Conservation (phyloP, 2,888 invertebrate species). For the Amiota mariae region DNA sequence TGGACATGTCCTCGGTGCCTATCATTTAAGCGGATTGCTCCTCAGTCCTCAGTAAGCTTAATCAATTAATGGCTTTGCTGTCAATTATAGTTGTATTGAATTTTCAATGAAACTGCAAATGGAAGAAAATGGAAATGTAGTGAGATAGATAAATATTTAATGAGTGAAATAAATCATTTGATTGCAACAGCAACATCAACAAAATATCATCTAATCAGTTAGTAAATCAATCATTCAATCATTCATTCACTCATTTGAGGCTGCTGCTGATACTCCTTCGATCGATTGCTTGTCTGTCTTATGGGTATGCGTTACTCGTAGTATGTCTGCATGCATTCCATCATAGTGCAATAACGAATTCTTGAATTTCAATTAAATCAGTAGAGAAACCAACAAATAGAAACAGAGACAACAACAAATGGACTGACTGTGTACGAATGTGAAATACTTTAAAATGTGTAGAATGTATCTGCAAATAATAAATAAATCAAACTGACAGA, state of each 20-base stretch:
- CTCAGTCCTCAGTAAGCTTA: neutral
- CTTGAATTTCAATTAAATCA: slow-evolving; percentile 67
- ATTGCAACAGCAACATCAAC: neutral
- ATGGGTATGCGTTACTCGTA: slow-evolving; percentile 37
- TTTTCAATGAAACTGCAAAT: neutral
- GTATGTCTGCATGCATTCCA: slow-evolving; percentile 51
- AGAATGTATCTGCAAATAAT: slow-evolving; percentile 59
- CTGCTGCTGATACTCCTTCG: slow-evolving; percentile 1
- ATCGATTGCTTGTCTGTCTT: slow-evolving; percentile 42
- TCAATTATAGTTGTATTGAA: neutral
- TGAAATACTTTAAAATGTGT: slow-evolving; percentile 10
- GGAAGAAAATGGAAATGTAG: no score
- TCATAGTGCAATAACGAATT: slow-evolving; percentile 44
- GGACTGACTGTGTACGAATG: neutral
- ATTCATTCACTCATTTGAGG: slow-evolving; percentile 50
- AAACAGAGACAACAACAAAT: neutral
- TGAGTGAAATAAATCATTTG: slow-evolving; percentile 2
- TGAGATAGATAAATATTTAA: slow-evolving; percentile 4
- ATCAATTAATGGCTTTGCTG: neutral
- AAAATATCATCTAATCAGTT: slow-evolving; percentile 57
- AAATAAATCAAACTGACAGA: slow-evolving; percentile 70
- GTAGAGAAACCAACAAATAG: slow-evolving; percentile 9
- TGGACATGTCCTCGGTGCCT: slow-evolving; percentile 74
- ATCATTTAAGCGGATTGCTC: slow-evolving; percentile 63
- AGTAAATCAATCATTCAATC: slow-evolving; percentile 65